Base-by-base conservation (phyloP, 2,888 invertebrate genomes). In the Acanthosepion pharaonis region DNA sequence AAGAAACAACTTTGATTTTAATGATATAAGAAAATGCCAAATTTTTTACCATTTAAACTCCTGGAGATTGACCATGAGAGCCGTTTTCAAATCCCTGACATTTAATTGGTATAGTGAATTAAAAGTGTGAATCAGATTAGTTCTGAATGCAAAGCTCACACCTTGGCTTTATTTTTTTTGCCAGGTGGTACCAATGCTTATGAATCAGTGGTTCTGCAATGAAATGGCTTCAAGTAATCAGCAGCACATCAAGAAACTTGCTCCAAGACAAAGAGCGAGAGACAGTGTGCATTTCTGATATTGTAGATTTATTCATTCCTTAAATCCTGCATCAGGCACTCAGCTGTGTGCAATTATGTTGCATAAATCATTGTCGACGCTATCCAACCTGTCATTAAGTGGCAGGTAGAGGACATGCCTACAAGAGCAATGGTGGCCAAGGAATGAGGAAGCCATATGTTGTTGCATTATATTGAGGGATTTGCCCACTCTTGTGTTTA, bases 341-440 rank as follows among this genome's bases (percentile, higher is more conserved):
- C 78, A 78, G 78, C 78, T 78, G 78, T 78, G n/a, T n/a, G 78
- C 78, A 78, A 78, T 78, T 78, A 78, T n/a, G 23, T 5, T 78
- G 78, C 78, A 78, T 78, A 78, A 78, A 78, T 78, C 78, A 78
- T 78, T n/a, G 78, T 78, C 78, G n/a, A n/a, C n/a, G n/a, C 78
- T n/a, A 78, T 78, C 78, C 78, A 78, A 78, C 15, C 78, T 78
- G 78, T 78, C 78, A 78, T 78, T 78, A 78, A 78, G 78, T 78
- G 33, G n/a, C 78, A 78, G 78, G 78, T n/a, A 78, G 78, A 78
- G 78, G n/a, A 78, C 78, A n/a, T 78, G 33, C 78, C 78, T n/a
- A 78, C 78, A 78, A 78, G 78, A 78, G n/a, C 78, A 78, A 33
- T 11, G 78, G 4, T 33, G 78, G 78, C n/a, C 78, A 78, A 78